Base-by-base conservation (phyloP, 2,888 invertebrate genomes). In the Dicranocentrus wangi region DNA sequence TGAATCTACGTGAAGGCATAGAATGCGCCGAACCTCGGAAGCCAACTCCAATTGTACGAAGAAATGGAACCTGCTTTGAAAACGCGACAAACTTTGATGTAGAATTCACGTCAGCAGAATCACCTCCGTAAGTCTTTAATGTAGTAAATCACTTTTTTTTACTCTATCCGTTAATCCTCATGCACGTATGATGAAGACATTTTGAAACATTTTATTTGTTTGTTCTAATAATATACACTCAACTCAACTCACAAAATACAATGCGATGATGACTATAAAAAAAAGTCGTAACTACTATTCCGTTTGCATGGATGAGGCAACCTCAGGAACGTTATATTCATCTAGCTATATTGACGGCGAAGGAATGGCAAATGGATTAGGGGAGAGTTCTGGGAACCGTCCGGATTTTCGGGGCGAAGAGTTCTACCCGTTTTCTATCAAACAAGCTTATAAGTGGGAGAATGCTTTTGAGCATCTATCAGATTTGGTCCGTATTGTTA, bases 251-350 rank as follows among this genome's bases (percentile, higher is more conserved):
- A n/a, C n/a, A n/a, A n/a, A n/a, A n/a, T n/a, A n/a, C n/a, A n/a
- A n/a, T n/a, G n/a, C n/a, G n/a, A n/a, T n/a, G n/a, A n/a, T n/a
- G n/a, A n/a, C n/a, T n/a, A n/a, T n/a, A n/a, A n/a, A n/a, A 47
- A 10, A 25, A 51, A 83, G 81, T 13, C 68, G 60, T 27, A 63
- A 66, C 19, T 72, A 81, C 42, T 82, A 83, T n/a, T 55, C 71
- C 5, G 70, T 83, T 3, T 87, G 87, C 53, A 80, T 85, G 72
- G 79, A 86, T 55, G 82, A 85, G 58, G n/a, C 7, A 7, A 68
- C 66, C 2, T 82, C 77, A 1, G 82, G 81, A 39, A 84, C 85
- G 2, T 28, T 82, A 1, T 86, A 81, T 15, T 28, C 81, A 5
- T 51, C 75, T 0, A 76, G 80, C 55, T 72, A 51, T 27, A 83